Evolutionary conservation across 2,888 invertebrate species (phyloP).

Genomic region (Protodeltote pygarga): DNA sequence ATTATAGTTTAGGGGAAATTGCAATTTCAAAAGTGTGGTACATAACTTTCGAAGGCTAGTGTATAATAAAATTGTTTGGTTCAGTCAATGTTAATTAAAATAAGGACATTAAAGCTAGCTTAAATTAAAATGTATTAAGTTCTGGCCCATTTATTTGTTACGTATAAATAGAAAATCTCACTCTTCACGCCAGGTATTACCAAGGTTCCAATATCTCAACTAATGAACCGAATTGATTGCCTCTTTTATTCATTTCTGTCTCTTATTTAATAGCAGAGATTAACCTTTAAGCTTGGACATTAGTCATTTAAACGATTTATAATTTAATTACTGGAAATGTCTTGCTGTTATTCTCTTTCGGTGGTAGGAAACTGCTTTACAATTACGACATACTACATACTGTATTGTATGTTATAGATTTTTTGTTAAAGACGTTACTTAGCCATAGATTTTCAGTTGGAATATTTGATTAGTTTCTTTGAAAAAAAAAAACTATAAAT

Average conservation of each 20-base stretch:
- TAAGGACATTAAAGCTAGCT: too few species aligned
- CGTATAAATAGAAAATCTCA: slow-evolving; percentile 28
- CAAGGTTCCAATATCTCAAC: slow-evolving; percentile 16
- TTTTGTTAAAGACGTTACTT: too few species aligned
- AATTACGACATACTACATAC: too few species aligned
- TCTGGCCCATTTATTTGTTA: slow-evolving; percentile 28
- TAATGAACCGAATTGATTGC: slow-evolving; percentile 56
- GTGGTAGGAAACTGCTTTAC: neutral
- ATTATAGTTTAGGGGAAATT: too few species aligned
- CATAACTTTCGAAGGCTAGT: too few species aligned
- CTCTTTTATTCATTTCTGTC: slow-evolving; percentile 56
- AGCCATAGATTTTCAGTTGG: too few species aligned
- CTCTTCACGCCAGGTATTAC: slow-evolving; percentile 24
- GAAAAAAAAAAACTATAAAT: too few species aligned
- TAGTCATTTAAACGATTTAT: slow-evolving; percentile 51
- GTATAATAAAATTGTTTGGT: too few species aligned
- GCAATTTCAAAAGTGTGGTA: too few species aligned
- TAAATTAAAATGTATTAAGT: slow-evolving; percentile 29
- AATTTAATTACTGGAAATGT: slow-evolving; percentile 48
- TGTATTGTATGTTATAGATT: too few species aligned
- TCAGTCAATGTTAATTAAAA: too few species aligned
- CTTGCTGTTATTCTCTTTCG: slow-evolving; percentile 30
- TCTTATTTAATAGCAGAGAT: slow-evolving; percentile 51
- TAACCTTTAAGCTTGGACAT: slow-evolving; percentile 47
- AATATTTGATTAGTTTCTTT: too few species aligned